Conservation (phyloP, 1,140 invertebrate genomes). For the Heliconius eleuchia region DNA sequence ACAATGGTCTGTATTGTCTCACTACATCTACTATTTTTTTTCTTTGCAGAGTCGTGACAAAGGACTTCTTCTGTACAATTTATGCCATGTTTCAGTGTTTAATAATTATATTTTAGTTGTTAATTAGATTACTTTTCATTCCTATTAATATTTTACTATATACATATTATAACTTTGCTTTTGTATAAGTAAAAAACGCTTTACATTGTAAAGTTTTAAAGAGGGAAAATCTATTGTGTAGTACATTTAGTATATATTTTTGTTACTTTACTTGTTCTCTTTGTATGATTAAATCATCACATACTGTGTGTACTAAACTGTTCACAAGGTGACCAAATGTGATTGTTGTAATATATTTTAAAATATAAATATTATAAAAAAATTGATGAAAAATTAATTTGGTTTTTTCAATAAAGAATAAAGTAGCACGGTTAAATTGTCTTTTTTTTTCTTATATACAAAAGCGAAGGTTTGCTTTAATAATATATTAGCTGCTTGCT, state of each 20-base stretch:
- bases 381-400: constrained; percentile 1
- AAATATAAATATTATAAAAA: constrained; percentile 18
- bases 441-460: background rate
- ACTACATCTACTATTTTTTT: background rate
- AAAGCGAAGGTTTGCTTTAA: too few species aligned
- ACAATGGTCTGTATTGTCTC: too few species aligned
- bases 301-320: constrained; percentile 12
- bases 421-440: background rate
- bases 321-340: constrained; percentile 22
- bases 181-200: background rate
- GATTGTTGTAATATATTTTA: constrained; percentile 34
- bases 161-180: constrained; percentile 22
- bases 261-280: constrained; percentile 9
- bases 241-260: constrained; percentile 23
- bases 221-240: background rate
- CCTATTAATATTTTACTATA: constrained; percentile 17
- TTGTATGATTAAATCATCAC: constrained; percentile 19
- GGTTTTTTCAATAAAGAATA: background rate
- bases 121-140: constrained; percentile 25
- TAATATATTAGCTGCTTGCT: too few species aligned
- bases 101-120: constrained; percentile 6
- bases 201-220: background rate
- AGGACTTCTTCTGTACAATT: constrained; percentile 6
- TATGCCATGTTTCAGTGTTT: constrained; percentile 23
- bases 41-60: constrained; percentile 12